Evolutionary conservation across 2,113 vertebrate species (phyloP).

Genomic region (Dasyornis broadbenti): DNA sequence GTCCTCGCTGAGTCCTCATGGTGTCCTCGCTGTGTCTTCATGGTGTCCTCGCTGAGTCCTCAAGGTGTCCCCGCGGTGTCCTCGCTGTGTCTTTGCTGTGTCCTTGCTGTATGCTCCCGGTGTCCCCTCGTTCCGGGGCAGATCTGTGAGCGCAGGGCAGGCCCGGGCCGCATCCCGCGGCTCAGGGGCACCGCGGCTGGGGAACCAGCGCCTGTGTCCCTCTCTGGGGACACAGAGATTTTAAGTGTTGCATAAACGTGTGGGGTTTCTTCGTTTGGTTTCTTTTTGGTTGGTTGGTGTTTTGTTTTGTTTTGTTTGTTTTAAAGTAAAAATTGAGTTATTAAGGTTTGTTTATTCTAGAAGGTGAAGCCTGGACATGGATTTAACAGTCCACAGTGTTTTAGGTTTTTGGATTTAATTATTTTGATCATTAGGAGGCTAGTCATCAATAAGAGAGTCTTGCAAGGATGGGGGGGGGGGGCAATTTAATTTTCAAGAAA

Average conservation of each 20-base stretch:
- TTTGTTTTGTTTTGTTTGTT: neutral
- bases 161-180: neutral
- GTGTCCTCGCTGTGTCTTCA: too few relatives aligned
- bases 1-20: too few relatives aligned
- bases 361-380: neutral
- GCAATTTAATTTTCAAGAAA: neutral
- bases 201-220: neutral
- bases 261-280: neutral
- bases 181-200: neutral
- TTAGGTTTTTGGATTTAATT: neutral
- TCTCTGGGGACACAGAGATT: neutral
- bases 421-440: neutral
- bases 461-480: neutral
- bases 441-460: neutral
- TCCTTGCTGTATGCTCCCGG: too few relatives aligned
- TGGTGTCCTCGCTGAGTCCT: too few relatives aligned
- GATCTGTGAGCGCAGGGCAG: rapidly evolving
- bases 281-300: neutral
- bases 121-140: neutral
- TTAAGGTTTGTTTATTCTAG: neutral
- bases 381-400: neutral
- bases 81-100: too few relatives aligned
- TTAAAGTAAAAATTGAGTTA: neutral
- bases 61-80: neutral
- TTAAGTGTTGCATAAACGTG: neutral